Percentiles rank a stretch among this genome's conserved stretches.
These are phyloP conservation scores for Bombus balteatus DNA, from an alignment of 1,140 invertebrate species.

Conservation along the genomic window DNA sequence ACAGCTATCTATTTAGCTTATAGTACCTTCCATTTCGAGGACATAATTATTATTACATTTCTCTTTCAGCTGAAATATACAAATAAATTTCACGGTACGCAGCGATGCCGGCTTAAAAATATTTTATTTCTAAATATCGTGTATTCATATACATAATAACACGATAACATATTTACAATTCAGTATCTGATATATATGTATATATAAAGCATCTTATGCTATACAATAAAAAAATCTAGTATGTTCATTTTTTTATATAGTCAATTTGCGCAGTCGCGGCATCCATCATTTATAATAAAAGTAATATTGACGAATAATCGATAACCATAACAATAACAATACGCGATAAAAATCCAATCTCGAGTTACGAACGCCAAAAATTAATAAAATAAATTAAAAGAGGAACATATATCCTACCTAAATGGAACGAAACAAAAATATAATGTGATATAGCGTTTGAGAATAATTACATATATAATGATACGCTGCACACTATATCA, in stretches of 20 bases:
- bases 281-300: slow-evolving; percentile 7
- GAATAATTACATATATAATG: background rate
- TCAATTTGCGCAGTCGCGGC: background rate
- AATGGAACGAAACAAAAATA: slow-evolving; percentile 3
- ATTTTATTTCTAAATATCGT: slow-evolving; percentile 41
- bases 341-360: slow-evolving; percentile 38
- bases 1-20: background rate
- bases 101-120: slow-evolving; percentile 28
- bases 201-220: slow-evolving; percentile 32
- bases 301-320: slow-evolving; percentile 28
- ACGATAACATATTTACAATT: slow-evolving; percentile 58
- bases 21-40: background rate
- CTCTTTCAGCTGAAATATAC: slow-evolving; percentile 13
- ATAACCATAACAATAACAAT: slow-evolving; percentile 47
- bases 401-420: background rate
- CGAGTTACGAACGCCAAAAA: slow-evolving; percentile 32
- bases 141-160: background rate
- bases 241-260: slow-evolving; percentile 5
- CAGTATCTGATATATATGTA: slow-evolving; percentile 35
- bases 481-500: background rate
- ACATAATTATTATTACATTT: background rate
- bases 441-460: background rate
- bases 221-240: slow-evolving; percentile 32
- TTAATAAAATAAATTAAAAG: background rate
- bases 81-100: background rate